phyloP scores from a whole-genome alignment of 2,888 invertebrate genomes.

The Cordilura impudica region DNA sequence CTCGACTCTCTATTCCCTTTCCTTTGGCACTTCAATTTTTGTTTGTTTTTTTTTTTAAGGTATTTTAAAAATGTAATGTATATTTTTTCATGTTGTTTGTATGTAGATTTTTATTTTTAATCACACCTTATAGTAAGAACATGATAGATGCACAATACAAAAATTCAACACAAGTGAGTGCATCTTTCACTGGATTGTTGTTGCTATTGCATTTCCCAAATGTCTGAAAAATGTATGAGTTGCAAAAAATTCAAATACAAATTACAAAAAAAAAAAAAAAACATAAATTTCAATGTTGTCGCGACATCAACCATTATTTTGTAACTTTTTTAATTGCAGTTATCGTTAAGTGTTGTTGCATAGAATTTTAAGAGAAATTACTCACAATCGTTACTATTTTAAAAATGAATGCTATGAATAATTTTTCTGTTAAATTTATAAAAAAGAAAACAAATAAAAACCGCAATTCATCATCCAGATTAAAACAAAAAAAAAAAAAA shows the following conservation, averaged over 20 bases:
- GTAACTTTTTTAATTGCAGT: conserved; percentile 47
- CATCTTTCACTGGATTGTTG: conserved; percentile 58
- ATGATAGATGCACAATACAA: conserved; percentile 20
- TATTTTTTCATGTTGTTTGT: conserved; percentile 43
- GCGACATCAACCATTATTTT: conserved; percentile 54
- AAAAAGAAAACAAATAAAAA: no score
- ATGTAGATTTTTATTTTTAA: conserved; percentile 51
- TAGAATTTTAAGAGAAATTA: conserved; percentile 27
- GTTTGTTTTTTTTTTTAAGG: conserved; percentile 48
- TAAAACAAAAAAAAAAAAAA: no score
- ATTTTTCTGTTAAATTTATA: no score
- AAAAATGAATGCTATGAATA: background rate
- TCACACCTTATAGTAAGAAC: conserved; percentile 50
- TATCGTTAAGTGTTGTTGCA: conserved; percentile 41
- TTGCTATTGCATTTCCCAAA: conserved; percentile 57
- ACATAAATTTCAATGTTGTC: conserved; percentile 66
- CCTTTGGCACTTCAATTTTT: background rate
- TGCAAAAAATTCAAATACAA: conserved; percentile 5
- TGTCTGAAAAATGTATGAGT: conserved; percentile 49
- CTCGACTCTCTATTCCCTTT: background rate
- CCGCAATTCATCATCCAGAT: no score
- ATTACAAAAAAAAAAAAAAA: conserved; percentile 38
- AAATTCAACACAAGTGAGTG: conserved; percentile 42
- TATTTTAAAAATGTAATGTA: conserved; percentile 27
- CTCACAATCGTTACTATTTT: background rate